These are phyloP conservation scores for Lutjanus campechanus DNA, from an alignment of 2,797 vertebrate species.

Conservation along the genomic window DNA sequence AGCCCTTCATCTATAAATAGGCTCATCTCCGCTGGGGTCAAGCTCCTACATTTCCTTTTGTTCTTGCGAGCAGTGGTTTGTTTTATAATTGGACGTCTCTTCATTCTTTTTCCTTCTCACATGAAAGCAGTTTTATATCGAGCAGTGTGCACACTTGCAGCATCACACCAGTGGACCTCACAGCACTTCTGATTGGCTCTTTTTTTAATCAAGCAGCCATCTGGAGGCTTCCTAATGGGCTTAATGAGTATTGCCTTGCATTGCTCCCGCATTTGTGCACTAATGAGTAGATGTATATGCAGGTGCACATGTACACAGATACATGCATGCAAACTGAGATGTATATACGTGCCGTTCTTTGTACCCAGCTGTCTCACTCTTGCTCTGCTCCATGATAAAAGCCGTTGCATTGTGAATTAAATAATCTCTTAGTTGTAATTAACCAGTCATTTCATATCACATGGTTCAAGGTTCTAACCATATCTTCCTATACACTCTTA, in stretches of 20 bases:
- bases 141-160: slow-evolving; percentile 22
- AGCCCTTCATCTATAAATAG: slow-evolving; percentile 57
- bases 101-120: slow-evolving; percentile 27
- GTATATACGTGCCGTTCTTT: not conserved
- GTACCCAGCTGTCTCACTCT: not conserved
- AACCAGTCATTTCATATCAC: not conserved
- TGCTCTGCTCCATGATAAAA: not conserved
- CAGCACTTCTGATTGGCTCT: slow-evolving; percentile 41
- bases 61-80: slow-evolving; percentile 35
- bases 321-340: not conserved
- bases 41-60: slow-evolving; percentile 30
- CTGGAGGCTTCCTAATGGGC: slow-evolving; percentile 50
- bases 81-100: slow-evolving; percentile 63
- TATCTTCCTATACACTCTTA: no score
- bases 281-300: slow-evolving; percentile 43
- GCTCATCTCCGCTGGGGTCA: slow-evolving; percentile 48
- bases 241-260: slow-evolving; percentile 50
- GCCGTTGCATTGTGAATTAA: slow-evolving; percentile 6
- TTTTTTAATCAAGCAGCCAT: slow-evolving; percentile 63
- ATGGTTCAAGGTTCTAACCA: not conserved
- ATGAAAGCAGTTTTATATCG: slow-evolving; percentile 52
- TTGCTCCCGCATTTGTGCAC: slow-evolving; percentile 32
- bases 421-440: slow-evolving; percentile 10
- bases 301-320: slow-evolving; percentile 16
- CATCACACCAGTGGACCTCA: slow-evolving; percentile 36